Evolutionary conservation across 2,888 invertebrate genomes (phyloP).

Genomic region (Leptopilina syphax): DNA sequence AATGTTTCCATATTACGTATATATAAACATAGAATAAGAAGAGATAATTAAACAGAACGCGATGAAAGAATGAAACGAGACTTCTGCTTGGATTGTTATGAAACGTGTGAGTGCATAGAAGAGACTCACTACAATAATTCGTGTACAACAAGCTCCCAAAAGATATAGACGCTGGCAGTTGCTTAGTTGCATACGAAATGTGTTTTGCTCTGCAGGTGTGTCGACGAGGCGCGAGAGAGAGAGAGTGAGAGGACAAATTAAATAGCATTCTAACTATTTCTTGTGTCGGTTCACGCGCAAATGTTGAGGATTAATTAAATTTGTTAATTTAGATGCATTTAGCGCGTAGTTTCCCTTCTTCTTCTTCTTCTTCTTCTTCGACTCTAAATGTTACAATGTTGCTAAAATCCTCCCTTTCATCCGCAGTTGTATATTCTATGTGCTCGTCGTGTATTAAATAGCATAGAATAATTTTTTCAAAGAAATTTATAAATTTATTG

Average conservation of each 20-base stretch:
- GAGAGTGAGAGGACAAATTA: constrained; percentile 58
- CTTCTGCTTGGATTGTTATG: background rate
- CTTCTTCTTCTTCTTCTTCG: constrained; percentile 18
- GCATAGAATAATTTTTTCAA: background rate
- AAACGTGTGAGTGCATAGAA: constrained; percentile 44
- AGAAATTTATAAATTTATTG: too few relatives aligned
- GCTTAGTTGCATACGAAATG: constrained; percentile 38
- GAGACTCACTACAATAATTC: background rate
- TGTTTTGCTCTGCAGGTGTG: constrained; percentile 34
- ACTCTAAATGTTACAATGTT: constrained; percentile 45
- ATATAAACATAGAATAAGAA: too few relatives aligned
- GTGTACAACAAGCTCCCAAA: constrained; percentile 30
- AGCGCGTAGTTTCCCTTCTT: constrained; percentile 53
- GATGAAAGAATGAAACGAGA: background rate
- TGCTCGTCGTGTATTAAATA: background rate
- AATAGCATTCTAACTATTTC: constrained; percentile 71
- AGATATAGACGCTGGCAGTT: background rate
- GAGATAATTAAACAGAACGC: too few relatives aligned
- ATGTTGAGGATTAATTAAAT: constrained; percentile 74
- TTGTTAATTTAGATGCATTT: constrained; percentile 75
- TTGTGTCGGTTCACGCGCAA: constrained; percentile 65
- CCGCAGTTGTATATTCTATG: background rate
- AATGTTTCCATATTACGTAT: too few relatives aligned
- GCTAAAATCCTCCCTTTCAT: background rate
- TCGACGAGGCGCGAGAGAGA: constrained; percentile 8